phyloP scores from a whole-genome alignment of 2,888 invertebrate genomes.

The Conistra vaccinii region DNA sequence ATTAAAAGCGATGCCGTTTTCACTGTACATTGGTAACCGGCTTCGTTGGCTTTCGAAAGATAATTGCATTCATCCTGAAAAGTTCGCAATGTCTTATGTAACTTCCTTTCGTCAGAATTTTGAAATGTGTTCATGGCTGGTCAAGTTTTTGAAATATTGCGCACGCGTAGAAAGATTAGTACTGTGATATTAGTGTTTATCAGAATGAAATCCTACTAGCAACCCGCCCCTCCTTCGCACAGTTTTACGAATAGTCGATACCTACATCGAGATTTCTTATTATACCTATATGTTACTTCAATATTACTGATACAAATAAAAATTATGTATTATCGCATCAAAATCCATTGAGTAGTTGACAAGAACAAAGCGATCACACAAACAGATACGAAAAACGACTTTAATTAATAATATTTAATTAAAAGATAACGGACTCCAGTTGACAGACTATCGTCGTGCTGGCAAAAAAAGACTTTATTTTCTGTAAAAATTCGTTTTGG shows the following conservation, averaged over 20 bases:
- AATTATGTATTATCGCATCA: too few relatives aligned
- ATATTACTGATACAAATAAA: too few relatives aligned
- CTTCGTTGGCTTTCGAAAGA: slow-evolving; percentile 46
- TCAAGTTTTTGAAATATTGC: slow-evolving; percentile 25
- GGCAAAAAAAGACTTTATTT: too few relatives aligned
- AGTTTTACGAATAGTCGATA: too few relatives aligned
- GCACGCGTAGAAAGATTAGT: slow-evolving; percentile 1
- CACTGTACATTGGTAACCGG: slow-evolving; percentile 25
- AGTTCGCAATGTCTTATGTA: slow-evolving; percentile 25
- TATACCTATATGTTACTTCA: too few relatives aligned
- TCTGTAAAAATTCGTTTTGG: background rate
- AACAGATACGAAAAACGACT: too few relatives aligned
- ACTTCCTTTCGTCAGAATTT: slow-evolving; percentile 30
- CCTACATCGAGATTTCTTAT: too few relatives aligned
- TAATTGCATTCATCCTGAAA: slow-evolving; percentile 50
- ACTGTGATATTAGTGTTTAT: background rate
- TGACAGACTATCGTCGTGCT: background rate
- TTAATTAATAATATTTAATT: too few relatives aligned
- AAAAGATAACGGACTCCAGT: background rate
- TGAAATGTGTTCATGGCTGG: slow-evolving; percentile 21
- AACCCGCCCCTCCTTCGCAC: too few relatives aligned
- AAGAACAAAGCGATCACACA: too few relatives aligned
- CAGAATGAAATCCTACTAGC: background rate
- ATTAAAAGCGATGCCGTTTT: slow-evolving; percentile 27
- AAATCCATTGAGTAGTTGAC: too few relatives aligned